Evolutionary conservation across 2,888 invertebrate species (phyloP).

Genomic region (Pelosia muscerda): DNA sequence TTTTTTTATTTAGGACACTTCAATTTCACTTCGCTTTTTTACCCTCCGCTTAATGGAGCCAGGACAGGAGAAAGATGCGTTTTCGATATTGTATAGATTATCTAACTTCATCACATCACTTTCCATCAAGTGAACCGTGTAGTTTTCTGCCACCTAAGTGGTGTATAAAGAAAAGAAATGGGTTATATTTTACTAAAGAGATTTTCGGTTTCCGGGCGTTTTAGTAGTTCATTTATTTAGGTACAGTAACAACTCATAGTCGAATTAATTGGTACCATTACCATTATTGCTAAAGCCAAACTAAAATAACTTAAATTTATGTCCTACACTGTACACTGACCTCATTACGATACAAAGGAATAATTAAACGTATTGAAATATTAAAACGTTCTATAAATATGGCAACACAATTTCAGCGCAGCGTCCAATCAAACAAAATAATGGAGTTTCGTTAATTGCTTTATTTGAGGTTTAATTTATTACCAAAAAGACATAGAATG

Average conservation of each 20-base stretch:
- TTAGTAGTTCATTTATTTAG: too few relatives aligned
- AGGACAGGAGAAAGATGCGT: too few relatives aligned
- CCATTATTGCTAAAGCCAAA: background rate
- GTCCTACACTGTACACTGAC: background rate
- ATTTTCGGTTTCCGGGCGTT: too few relatives aligned
- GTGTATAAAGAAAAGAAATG: too few relatives aligned
- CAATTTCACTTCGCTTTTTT: too few relatives aligned
- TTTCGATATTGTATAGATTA: too few relatives aligned
- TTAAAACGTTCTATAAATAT: background rate
- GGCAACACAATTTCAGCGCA: conserved; percentile 15
- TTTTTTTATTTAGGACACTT: too few relatives aligned
- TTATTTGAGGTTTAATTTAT: conserved; percentile 29
- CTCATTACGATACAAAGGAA: background rate
- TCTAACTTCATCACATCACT: too few relatives aligned
- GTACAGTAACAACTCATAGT: background rate
- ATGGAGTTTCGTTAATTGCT: conserved; percentile 33
- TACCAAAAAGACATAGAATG: conserved; percentile 26
- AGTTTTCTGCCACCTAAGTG: too few relatives aligned
- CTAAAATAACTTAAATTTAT: background rate
- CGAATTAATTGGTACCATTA: background rate
- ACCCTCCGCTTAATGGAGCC: too few relatives aligned
- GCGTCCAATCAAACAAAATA: conserved; percentile 32
- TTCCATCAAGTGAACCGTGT: too few relatives aligned
- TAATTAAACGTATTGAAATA: background rate
- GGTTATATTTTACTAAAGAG: conserved; percentile 6